Evolutionary conservation across 2,888 invertebrate genomes (phyloP), one percentile per base, ranked within the genome.

Genomic region (Acanthacorydalis orientalis): DNA sequence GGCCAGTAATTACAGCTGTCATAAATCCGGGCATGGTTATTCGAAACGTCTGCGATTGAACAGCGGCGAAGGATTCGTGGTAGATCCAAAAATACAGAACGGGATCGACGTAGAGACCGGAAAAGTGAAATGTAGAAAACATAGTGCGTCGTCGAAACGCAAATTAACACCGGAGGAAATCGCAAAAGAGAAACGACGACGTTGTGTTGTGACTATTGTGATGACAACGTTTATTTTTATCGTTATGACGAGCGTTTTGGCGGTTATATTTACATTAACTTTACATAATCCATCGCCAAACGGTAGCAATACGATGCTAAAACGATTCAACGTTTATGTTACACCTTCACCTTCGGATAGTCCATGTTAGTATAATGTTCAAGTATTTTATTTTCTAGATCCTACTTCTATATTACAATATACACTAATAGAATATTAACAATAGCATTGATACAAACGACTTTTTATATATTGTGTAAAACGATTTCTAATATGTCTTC

Each of bases 191-290:
- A 75, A 78, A 44, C 73, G 80, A 51, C 72, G 83, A 52, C 77
- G 78, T 50, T 75, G 77, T 54, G 77, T 83, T 55, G 80, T 81
- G 45, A 78, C 77, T 57, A 75, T 80, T 56, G 77, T 84, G 50
- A 73, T 82, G 53, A 80, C 75, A 34, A 80, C 80, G 34, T 83
- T 83, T 67, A 68, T 81, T 64, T 80, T 83, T 62, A 71, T 85
- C 57, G 75, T 80, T 55, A 71, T 78, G 57, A 78, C 83, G 50
- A 79, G 83, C 57, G 75, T 84, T 53, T 75, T 83, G 59, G 81
- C 80, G 58, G 83, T 86, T 60, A 76, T 85, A 60, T 75, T 85
- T 58, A 84, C 85, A 48, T 72, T 86, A 61, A 84, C 74, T 68
- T 68, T 69, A 68, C 70, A 70, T 68, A 68, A 65, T 69, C 70